Base-by-base conservation (phyloP, 1,140 invertebrate species). In the Pseudomyrmex cubaensis region DNA sequence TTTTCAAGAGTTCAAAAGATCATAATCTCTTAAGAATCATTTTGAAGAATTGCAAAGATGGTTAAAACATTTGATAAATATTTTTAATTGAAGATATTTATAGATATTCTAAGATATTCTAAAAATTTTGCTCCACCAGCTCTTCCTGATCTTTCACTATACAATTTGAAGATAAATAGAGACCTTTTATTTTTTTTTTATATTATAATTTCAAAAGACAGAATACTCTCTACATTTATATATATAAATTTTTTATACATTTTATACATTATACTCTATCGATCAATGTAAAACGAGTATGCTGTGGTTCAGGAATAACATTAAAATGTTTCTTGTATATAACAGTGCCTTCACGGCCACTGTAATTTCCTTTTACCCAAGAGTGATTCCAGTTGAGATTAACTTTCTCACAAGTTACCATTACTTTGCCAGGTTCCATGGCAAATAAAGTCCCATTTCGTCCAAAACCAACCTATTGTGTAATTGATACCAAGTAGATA, bases 321-420 rank as follows among this genome's bases (percentile, higher is more conserved):
- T 98, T 96, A 85, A 96, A 97, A 89, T 97, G 97, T 91, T 98
- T 98, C 91, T 98, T 98, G 89, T 96, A 97, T 89, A 98, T 96
- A n/a, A 93, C 94, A 89, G 95, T 95, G 3, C 95, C 91, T 87
- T 96, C 93, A 84, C 97, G 93, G 1, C 95, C 95, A 2, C 90
- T 92, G 91, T 98, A 97, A 83, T 95, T 93, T 48, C 94, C 91
- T 89, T 96, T 93, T 7, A 97, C 94, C 96, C 96, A 97, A 0
- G 93, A 94, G 86, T 97, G 96, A 22, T 96, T 94, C 96, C 96
- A 97, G 86, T 97, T 95, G 0, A 96, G 96, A 85, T 97, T 95
- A 78, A 96, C 95, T 90, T 96, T 95, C 91, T 98, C 97, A 94
- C 97, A 97, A 9, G 97, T 97, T 1, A 98, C 94, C 1, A 96